These are phyloP conservation scores for Apamea crenata DNA, from an alignment of 2,888 invertebrate genomes.

Conservation along the genomic window DNA sequence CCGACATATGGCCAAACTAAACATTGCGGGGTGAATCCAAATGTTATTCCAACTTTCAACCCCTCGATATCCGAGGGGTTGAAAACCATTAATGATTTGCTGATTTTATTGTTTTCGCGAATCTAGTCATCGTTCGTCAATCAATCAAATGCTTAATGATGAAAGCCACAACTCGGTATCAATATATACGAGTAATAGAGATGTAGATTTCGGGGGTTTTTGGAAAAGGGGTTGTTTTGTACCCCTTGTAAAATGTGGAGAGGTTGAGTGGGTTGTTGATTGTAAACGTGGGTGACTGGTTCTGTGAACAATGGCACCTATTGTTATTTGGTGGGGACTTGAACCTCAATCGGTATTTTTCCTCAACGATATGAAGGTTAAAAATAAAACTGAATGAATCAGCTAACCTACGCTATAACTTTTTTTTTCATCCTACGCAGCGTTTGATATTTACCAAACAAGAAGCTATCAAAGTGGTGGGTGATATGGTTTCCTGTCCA, in stretches of 20 bases:
- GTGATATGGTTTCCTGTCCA: too few species aligned
- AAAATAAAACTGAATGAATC: slow-evolving; percentile 31
- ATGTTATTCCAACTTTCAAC: slow-evolving; percentile 59
- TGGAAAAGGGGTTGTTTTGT: slow-evolving; percentile 41
- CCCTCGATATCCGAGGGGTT: slow-evolving; percentile 63
- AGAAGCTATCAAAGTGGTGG: background rate
- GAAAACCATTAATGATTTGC: slow-evolving; percentile 69
- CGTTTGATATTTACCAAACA: background rate
- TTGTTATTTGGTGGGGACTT: slow-evolving; percentile 50
- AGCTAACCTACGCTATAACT: background rate
- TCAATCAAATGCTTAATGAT: slow-evolving; percentile 65
- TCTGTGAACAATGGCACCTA: slow-evolving; percentile 25
- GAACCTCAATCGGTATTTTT: slow-evolving; percentile 41
- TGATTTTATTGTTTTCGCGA: slow-evolving; percentile 68
- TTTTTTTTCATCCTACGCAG: slow-evolving; percentile 1
- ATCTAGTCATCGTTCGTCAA: slow-evolving; percentile 62
- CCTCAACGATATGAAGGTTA: background rate
- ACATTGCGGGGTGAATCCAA: slow-evolving; percentile 59
- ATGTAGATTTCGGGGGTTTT: slow-evolving; percentile 48
- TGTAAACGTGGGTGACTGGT: slow-evolving; percentile 42
- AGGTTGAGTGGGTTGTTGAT: slow-evolving; percentile 51
- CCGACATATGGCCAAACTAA: slow-evolving; percentile 67
- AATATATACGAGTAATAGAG: slow-evolving; percentile 54
- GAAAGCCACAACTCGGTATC: slow-evolving; percentile 67
- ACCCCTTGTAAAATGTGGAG: slow-evolving; percentile 52